Percentiles rank a stretch among this genome's conserved stretches.
phyloP scores from a whole-genome alignment of 1,140 invertebrate genomes.

The Pseudomyrmex cubaensis region DNA sequence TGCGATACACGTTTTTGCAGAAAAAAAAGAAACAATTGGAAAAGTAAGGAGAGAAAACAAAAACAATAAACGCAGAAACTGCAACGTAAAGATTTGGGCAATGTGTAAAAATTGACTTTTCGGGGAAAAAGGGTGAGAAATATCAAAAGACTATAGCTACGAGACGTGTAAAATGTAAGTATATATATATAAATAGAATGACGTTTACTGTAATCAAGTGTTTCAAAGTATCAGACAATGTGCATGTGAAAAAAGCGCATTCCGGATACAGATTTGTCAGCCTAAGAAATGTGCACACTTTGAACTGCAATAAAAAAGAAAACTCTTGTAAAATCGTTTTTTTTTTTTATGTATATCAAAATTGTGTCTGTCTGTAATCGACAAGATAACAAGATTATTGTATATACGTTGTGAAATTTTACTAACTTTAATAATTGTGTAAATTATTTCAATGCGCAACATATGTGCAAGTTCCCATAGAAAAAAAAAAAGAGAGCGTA shows the following conservation, averaged over 20 bases:
- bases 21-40: neutral
- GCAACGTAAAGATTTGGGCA: neutral
- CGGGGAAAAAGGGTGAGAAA: conserved; percentile 37
- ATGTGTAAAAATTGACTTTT: conserved; percentile 29
- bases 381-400: too few species aligned
- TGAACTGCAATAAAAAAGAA: conserved; percentile 47
- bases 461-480: too few species aligned
- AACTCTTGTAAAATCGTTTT: neutral
- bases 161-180: neutral
- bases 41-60: neutral
- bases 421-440: too few species aligned
- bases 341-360: too few species aligned
- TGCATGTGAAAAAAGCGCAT: conserved; percentile 43
- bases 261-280: neutral
- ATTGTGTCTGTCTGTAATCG: too few species aligned
- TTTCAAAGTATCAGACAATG: conserved; percentile 18
- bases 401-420: too few species aligned
- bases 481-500: too few species aligned
- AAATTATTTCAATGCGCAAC: too few species aligned
- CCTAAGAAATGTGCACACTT: conserved; percentile 16
- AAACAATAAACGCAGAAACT: neutral
- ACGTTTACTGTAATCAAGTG: conserved; percentile 34
- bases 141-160: conserved; percentile 10
- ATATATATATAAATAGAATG: neutral
- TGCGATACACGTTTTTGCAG: neutral